Evolutionary conservation across 2,797 vertebrate genomes (phyloP).

Genomic region (Pipistrellus nathusii): DNA sequence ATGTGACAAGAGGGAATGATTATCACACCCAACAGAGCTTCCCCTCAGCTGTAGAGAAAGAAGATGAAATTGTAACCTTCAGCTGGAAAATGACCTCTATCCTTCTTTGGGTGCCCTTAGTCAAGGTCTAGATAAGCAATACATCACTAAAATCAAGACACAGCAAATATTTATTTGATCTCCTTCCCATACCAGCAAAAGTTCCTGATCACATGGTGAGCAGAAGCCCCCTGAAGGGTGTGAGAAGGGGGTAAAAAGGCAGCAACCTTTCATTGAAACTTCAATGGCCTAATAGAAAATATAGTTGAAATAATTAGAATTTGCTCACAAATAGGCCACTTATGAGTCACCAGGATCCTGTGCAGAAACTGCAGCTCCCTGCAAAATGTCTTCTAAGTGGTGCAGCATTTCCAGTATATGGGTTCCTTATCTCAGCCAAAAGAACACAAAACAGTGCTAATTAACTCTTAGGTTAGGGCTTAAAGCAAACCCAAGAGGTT

Average conservation of each 20-base stretch:
- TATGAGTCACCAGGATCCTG: not conserved
- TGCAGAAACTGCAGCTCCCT: not conserved
- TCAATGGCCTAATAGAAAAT: not conserved
- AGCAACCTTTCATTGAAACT: not conserved
- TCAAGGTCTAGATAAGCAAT: not conserved
- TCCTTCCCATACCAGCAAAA: not conserved
- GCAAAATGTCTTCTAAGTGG: not conserved
- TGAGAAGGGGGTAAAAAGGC: rapidly evolving
- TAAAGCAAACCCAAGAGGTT: not conserved
- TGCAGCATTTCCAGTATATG: not conserved
- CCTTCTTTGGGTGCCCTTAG: not conserved
- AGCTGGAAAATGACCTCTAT: not conserved
- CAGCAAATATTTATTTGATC: not conserved
- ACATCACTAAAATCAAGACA: not conserved
- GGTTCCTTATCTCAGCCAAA: not conserved
- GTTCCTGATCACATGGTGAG: not conserved
- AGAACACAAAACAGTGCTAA: not conserved
- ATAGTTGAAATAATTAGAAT: not conserved
- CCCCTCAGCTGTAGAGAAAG: not conserved
- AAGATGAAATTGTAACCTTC: not conserved
- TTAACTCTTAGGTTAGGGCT: not conserved
- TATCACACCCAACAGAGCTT: not conserved
- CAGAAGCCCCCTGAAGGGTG: not conserved
- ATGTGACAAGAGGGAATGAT: not conserved
- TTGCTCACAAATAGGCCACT: not conserved